A percentile compares a stretch with the other conserved stretches of the same genome.
Evolutionary conservation across 2,113 vertebrate genomes (phyloP).

Genomic region (Chiloscyllium plagiosum): DNA sequence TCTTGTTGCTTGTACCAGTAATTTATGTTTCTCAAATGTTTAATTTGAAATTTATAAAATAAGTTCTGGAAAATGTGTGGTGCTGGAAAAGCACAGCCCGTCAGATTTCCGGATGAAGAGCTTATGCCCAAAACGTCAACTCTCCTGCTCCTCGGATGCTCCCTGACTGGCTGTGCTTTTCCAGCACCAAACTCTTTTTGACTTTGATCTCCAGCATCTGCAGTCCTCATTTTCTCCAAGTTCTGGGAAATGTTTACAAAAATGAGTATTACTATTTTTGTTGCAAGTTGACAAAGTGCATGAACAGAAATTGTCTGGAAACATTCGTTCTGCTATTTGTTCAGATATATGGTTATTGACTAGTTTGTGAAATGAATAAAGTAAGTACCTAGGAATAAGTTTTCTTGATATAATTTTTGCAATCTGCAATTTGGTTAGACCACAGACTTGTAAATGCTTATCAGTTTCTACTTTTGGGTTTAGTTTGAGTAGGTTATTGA

Average conservation of each 20-base stretch:
- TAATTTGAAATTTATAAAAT: background rate
- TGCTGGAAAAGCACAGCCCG: too few species aligned
- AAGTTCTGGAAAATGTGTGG: background rate
- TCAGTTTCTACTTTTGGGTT: background rate
- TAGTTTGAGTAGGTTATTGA: background rate
- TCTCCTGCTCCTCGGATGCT: too few species aligned
- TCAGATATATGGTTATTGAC: background rate
- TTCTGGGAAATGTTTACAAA: background rate
- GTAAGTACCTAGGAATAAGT: background rate
- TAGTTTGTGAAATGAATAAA: background rate
- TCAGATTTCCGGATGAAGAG: too few species aligned
- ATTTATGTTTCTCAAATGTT: background rate
- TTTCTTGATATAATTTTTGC: background rate
- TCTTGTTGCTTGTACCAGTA: background rate
- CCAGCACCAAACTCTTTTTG: too few species aligned
- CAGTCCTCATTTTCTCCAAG: too few species aligned
- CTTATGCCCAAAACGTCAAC: too few species aligned
- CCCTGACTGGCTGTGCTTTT: too few species aligned
- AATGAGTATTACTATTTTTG: background rate
- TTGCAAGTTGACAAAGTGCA: background rate
- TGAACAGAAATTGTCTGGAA: background rate
- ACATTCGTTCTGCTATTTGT: background rate
- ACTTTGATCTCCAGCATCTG: too few species aligned
- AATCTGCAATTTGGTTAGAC: background rate
- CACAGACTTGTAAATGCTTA: background rate